A percentile compares a stretch with the other conserved stretches of the same genome.
Conservation (phyloP, 2,113 vertebrate species). For the Merops nubicus region DNA sequence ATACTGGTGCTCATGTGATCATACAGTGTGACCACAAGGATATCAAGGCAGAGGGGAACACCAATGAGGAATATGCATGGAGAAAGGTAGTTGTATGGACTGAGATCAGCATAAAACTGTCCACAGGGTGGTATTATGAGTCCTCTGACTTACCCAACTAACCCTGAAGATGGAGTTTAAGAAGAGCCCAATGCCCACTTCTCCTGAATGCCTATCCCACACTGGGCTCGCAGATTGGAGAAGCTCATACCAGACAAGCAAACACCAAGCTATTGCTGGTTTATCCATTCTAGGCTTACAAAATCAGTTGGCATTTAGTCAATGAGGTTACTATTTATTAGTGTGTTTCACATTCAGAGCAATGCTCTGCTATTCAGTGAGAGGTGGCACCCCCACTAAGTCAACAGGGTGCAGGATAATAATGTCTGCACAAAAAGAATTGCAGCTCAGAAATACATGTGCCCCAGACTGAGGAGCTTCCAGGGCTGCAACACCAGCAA, state of each 20-base stretch:
- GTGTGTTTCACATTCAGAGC: background rate
- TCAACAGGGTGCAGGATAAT: background rate
- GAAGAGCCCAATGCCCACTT: background rate
- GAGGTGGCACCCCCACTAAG: background rate
- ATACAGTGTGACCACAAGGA: accelerated
- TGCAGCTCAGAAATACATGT: background rate
- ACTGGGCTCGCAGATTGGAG: background rate
- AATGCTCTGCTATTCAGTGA: background rate
- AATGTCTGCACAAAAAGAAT: background rate
- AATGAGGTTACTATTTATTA: background rate
- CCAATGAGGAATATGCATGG: background rate
- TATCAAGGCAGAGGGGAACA: background rate
- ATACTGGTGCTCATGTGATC: background rate
- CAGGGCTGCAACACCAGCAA: background rate
- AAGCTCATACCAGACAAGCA: background rate
- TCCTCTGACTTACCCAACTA: background rate
- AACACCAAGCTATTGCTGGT: background rate
- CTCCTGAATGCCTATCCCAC: background rate
- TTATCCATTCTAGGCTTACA: background rate
- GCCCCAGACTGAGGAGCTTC: background rate
- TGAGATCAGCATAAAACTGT: background rate
- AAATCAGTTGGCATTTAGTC: background rate
- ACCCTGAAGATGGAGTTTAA: background rate
- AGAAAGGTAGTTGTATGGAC: background rate
- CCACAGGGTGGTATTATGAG: background rate